Percentiles rank a stretch among this genome's conserved stretches.
Evolutionary conservation across 2,888 invertebrate genomes (phyloP).

Genomic region (Pinctada fucata): DNA sequence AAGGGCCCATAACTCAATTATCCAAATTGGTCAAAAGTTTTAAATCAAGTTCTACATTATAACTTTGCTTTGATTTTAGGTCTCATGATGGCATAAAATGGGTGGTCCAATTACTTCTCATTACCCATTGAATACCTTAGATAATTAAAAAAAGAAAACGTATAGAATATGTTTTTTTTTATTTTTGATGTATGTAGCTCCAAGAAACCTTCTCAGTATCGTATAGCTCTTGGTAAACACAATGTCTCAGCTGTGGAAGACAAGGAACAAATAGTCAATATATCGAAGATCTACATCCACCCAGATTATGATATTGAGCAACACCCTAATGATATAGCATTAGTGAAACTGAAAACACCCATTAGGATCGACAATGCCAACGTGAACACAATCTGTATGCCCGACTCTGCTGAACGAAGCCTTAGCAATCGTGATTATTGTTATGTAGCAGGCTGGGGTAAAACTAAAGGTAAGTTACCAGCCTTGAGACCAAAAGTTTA

Average conservation of each 20-base stretch:
- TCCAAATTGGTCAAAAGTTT: no score
- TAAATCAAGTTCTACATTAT: no score
- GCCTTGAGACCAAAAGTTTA: no score
- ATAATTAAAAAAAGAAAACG: no score
- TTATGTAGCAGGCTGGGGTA: constrained; percentile 57
- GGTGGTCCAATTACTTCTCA: no score
- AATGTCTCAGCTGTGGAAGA: constrained; percentile 35
- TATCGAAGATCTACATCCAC: constrained; percentile 42
- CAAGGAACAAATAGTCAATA: constrained; percentile 39
- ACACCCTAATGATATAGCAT: constrained; percentile 55
- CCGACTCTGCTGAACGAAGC: constrained; percentile 23
- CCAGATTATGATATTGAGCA: constrained; percentile 32
- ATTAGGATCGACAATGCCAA: constrained; percentile 28
- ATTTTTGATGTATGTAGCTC: no score
- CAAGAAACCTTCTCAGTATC: not conserved
- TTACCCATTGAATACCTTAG: no score
- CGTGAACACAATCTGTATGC: constrained; percentile 48
- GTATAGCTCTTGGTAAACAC: constrained; percentile 46
- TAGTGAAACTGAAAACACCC: constrained; percentile 45
- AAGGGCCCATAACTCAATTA: no score
- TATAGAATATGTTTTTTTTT: no score
- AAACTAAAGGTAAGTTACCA: constrained; percentile 38
- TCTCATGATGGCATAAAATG: no score
- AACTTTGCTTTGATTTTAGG: no score
- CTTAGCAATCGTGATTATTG: constrained; percentile 44